phyloP scores from a whole-genome alignment of 2,797 vertebrate genomes.

The Tauraco hartlaubi region DNA sequence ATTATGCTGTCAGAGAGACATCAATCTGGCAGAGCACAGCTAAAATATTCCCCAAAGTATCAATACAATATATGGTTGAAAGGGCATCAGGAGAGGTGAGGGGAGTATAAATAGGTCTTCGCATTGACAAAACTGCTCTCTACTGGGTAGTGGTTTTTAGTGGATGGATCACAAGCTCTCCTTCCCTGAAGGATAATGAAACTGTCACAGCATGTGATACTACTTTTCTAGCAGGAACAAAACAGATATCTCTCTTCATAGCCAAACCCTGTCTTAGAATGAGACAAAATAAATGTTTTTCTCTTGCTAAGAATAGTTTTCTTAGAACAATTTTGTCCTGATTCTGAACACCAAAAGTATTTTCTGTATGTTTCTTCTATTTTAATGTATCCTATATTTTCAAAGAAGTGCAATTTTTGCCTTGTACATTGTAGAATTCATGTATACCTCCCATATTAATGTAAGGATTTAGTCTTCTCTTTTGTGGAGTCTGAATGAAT shows the following conservation, averaged over 20 bases:
- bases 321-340: background rate
- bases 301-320: background rate
- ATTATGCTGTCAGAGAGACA: background rate
- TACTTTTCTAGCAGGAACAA: background rate
- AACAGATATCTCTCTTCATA: background rate
- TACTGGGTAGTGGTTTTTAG: background rate
- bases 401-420: background rate
- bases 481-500: background rate
- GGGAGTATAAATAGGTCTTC: background rate
- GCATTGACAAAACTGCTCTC: background rate
- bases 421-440: background rate
- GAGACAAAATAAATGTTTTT: background rate
- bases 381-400: background rate
- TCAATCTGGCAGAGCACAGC: background rate
- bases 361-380: background rate
- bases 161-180: background rate
- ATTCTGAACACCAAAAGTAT: background rate
- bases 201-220: background rate
- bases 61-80: background rate
- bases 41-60: background rate
- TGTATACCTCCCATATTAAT: background rate
- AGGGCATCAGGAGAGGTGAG: background rate
- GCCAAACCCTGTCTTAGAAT: background rate
- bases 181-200: background rate
- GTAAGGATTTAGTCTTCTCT: background rate